Conservation (phyloP, 2,797 vertebrate genomes). For the Anableps anableps region DNA sequence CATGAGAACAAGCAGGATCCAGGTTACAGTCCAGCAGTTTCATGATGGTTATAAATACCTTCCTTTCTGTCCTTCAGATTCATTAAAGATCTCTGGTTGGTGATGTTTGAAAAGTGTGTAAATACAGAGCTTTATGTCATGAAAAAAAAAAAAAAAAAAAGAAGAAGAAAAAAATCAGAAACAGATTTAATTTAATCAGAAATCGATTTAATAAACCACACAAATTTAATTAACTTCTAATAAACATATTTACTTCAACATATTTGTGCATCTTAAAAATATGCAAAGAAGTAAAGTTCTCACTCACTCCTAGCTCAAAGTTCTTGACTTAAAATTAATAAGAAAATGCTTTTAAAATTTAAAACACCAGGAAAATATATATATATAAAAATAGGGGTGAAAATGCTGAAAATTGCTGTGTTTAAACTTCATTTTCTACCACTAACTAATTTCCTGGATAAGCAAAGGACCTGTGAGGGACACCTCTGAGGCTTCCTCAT, state of each 20-base stretch:
- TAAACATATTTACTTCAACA: background rate
- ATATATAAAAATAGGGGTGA: background rate
- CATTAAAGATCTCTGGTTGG: constrained; percentile 36
- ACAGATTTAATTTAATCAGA: background rate
- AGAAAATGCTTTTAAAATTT: background rate
- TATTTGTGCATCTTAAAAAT: background rate
- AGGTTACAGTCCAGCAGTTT: constrained; percentile 39
- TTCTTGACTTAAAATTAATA: background rate
- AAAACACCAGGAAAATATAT: background rate
- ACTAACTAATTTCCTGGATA: background rate
- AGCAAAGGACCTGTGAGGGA: background rate
- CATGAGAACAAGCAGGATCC: constrained; percentile 23
- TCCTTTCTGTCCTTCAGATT: constrained; percentile 35
- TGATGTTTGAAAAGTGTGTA: constrained; percentile 13
- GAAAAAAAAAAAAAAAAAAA: background rate
- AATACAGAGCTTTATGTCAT: background rate
- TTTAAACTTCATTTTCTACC: background rate
- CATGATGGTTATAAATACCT: constrained; percentile 65
- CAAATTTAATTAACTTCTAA: too few relatives aligned
- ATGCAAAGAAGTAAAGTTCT: background rate
- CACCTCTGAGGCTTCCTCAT: background rate
- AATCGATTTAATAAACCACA: background rate
- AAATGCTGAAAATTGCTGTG: background rate
- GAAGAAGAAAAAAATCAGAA: background rate
- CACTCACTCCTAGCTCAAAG: background rate